Evolutionary conservation across 2,113 vertebrate genomes (phyloP).

Genomic region (Phrynocephalus versicolor): DNA sequence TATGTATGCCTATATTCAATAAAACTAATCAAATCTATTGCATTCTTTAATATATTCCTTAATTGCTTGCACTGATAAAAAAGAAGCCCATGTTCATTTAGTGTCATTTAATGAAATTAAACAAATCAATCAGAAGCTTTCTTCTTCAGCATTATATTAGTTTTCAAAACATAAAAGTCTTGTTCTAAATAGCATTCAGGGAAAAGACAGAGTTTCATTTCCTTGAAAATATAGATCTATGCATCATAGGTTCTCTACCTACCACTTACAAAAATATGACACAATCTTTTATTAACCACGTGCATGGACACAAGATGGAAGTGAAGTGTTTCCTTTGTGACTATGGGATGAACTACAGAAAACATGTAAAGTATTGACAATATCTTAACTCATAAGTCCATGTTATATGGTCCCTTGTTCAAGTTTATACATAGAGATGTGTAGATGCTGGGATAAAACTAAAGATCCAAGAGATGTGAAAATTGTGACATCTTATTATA

Average conservation of each 20-base stretch:
- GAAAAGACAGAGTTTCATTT: conserved; percentile 28
- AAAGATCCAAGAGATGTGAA: conserved; percentile 54
- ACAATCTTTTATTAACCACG: conserved; percentile 58
- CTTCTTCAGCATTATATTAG: conserved; percentile 55
- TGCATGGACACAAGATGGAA: conserved; percentile 55
- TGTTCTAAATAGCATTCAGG: conserved; percentile 42
- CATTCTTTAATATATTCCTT: conserved; percentile 41
- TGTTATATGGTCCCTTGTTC: conserved; percentile 54
- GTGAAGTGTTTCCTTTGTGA: conserved; percentile 56
- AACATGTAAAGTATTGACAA: conserved; percentile 57
- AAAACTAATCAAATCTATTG: conserved; percentile 54
- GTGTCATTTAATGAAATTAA: conserved; percentile 76
- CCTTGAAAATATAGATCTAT: conserved; percentile 46
- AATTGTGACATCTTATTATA: conserved; percentile 57
- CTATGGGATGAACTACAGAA: conserved; percentile 49
- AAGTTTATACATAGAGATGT: conserved; percentile 43
- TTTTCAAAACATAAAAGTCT: conserved; percentile 48
- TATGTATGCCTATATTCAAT: conserved; percentile 32
- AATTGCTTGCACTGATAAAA: conserved; percentile 60
- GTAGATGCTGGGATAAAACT: conserved; percentile 53
- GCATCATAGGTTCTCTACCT: conserved; percentile 48
- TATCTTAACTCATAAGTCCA: conserved; percentile 44
- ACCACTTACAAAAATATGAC: conserved; percentile 52
- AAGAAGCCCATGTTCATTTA: conserved; percentile 44
- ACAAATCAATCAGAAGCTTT: conserved; percentile 75